Percentiles rank a stretch among this genome's conserved stretches.
Conservation (phyloP, 37 sponge, comb jelly and placozoan genomes). For the Theonella swinhoei region DNA sequence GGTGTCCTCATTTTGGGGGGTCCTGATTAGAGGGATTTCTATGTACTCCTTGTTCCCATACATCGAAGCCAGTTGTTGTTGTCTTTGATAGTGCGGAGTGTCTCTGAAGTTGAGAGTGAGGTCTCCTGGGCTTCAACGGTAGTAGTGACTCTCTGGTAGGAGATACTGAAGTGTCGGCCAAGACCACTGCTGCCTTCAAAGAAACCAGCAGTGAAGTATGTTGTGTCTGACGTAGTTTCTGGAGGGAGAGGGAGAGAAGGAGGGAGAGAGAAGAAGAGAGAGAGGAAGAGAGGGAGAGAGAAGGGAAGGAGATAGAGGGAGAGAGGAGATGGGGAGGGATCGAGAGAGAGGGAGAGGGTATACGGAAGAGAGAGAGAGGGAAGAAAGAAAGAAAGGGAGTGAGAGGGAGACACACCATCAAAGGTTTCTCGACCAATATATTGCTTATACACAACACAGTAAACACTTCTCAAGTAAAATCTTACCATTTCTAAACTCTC, state of each 20-base stretch:
- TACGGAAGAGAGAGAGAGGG: neutral
- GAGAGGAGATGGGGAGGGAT: neutral
- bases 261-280: neutral
- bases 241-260: neutral
- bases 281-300: neutral
- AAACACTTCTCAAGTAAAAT: neutral
- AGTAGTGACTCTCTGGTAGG: neutral
- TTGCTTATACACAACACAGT: neutral
- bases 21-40: no score
- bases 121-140: neutral
- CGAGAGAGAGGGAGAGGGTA: neutral
- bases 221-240: neutral
- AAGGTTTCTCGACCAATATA: neutral
- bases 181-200: neutral
- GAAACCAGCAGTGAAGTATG: neutral
- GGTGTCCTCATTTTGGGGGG: no score
- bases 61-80: constrained; percentile 3
- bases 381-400: neutral
- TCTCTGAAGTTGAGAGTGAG: neutral
- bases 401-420: neutral
- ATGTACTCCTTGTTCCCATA: neutral
- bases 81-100: neutral
- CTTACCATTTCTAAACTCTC: constrained; percentile 25
- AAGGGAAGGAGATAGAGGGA: neutral
- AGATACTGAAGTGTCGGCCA: constrained; percentile 12